phyloP scores from a whole-genome alignment of 1,140 invertebrate genomes.

The Helicorthomorpha holstii region DNA sequence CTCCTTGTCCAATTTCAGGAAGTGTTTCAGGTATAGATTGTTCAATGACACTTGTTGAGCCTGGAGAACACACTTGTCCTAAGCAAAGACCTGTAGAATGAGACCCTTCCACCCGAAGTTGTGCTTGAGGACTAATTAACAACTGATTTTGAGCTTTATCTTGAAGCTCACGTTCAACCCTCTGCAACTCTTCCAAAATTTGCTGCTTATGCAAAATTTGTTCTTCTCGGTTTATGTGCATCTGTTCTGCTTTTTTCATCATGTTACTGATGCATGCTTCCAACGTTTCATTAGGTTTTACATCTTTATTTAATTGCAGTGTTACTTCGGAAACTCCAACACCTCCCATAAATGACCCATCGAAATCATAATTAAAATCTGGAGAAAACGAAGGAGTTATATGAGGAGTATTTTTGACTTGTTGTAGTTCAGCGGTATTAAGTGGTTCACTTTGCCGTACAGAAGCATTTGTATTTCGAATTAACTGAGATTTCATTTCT shows the following conservation, averaged over 20 bases:
- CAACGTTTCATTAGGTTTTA: constrained; percentile 24
- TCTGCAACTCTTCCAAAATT: constrained; percentile 57
- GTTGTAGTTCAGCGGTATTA: constrained; percentile 10
- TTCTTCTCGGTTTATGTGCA: constrained; percentile 34
- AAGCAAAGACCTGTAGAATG: no score
- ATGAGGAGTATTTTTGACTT: constrained; percentile 11
- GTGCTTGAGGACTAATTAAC: background rate
- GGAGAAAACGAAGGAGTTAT: background rate
- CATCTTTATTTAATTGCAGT: constrained; percentile 11
- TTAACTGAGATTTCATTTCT: background rate
- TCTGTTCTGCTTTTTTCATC: constrained; percentile 24
- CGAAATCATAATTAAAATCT: constrained; percentile 5
- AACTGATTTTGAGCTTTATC: constrained; percentile 31
- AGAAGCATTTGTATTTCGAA: background rate
- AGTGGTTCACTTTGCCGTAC: constrained; percentile 4
- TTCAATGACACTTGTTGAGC: background rate
- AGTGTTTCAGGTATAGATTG: background rate
- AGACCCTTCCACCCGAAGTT: background rate
- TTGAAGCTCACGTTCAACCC: constrained; percentile 53
- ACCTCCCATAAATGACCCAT: background rate
- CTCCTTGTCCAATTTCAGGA: background rate
- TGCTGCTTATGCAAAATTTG: constrained; percentile 53
- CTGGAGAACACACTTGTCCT: no score
- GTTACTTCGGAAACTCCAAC: constrained; percentile 5
- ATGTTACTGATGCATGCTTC: constrained; percentile 27